Base-by-base conservation (phyloP, 1,140 invertebrate genomes). In the Zaprionus taronus region DNA sequence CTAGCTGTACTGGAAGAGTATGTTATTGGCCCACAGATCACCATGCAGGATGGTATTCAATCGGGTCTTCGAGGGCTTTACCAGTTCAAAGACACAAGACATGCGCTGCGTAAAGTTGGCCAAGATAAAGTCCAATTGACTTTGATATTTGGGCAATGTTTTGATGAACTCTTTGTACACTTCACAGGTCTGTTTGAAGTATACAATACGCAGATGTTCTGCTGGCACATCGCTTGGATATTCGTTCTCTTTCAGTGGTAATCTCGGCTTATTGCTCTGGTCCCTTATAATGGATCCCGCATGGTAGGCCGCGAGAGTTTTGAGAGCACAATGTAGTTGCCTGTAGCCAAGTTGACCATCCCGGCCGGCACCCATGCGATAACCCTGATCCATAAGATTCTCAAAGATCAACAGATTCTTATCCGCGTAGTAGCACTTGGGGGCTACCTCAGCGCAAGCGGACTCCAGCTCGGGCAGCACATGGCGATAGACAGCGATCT, bases 1-100 rank as follows among this genome's bases (percentile, higher is more conserved):
- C 3, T 84, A 79, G 1, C 93, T 84, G 68, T 94, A 94, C 82
- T 95, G 95, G 44, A 95, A 94, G 79, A 96, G 93, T 11, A 95
- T 83, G 81, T 96, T 96, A 76, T 95, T 95, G 2, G 93, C 84
- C 95, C 95, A 95, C 3, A 95, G 75, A 91, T 96, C 95, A 0
- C 94, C 94, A 83, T 96, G 95, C 20, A 92, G 92, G 0, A 95
- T 78, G 0, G 94, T 94, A 68, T 95, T 96, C 20, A 92, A 82
- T 57, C 94, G 94, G 22, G 85, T 93, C 5, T 80, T 36, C 2
- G 94, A 95, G 0, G 94, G 93, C 70, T 93, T 93, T 22, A 93
- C 87, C 2, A 94, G 91, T 7, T 93, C 89, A 20, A 93, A 93
- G 2, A 94, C 91, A 2, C 73, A 69, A 1, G 93, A 82, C 83